Base-by-base conservation (phyloP, 2,113 vertebrate genomes). In the Columba livia region DNA sequence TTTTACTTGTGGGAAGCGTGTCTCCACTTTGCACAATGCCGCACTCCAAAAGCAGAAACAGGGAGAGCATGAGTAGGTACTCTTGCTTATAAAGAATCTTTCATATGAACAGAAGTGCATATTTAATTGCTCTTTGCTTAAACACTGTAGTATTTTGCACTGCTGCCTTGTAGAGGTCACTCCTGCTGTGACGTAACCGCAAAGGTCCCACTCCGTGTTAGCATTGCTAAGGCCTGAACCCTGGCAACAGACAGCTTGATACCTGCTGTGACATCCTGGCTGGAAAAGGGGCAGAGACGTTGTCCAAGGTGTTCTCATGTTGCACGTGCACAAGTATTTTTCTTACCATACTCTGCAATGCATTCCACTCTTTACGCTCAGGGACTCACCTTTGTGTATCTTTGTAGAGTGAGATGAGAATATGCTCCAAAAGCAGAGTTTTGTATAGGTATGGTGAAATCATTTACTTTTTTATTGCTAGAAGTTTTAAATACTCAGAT, bases 171-270 rank as follows among this genome's bases (percentile, higher is more conserved):
- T 70, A 64, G 62, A 44, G 79, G 16, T 80, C 15, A 15, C 44
- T 83, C 48, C 72, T 61, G 32, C 47, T 61, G 32, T 51, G 24
- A 36, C 11, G 32, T 51, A 28, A 36, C 12, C 44, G 10, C 32
- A 60, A 28, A 79, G 47, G 15, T 31, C 25, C 1, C 16, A 8
- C 6, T 3, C 11, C 20, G 11, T 2, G 1, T 57, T 28, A 48
- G 64, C 19, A 10, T 11, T 29, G 69, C 2, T 2, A 24, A 77
- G n/a, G 17, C 7, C n/a, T 31, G 36, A 87, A 36, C 18, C 29
- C 18, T 6, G 47, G 56, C 25, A 40, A 67, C 0, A 5, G 32
- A 6, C 2, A 1, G 18, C 12, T 32, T 19, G 2, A 32, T 53
- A 65, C 28, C n/a, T 4, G 1, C 56, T 10, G 12, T 26, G 54